A percentile compares a stretch with the other conserved stretches of the same genome.
Conservation (phyloP, 92 coral and sea anemone species). For the Epizoanthus scotinus region DNA sequence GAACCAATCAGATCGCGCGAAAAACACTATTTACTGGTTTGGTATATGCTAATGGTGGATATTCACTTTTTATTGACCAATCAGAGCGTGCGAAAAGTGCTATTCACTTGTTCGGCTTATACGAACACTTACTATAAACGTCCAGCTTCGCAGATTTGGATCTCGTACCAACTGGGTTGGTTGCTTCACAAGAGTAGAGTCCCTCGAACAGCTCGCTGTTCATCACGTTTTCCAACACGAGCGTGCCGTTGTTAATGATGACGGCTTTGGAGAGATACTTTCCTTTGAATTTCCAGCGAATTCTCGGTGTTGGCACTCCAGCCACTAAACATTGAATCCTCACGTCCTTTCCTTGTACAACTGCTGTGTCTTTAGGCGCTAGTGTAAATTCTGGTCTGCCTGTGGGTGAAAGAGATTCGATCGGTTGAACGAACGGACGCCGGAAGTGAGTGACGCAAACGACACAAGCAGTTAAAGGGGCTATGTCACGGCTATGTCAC, state of each 20-base stretch:
- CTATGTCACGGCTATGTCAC: too few species aligned
- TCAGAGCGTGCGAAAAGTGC: too few species aligned
- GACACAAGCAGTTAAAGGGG: too few species aligned
- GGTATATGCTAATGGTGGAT: too few species aligned
- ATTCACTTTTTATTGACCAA: too few species aligned
- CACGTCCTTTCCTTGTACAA: not conserved
- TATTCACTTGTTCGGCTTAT: too few species aligned
- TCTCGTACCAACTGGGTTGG: not conserved
- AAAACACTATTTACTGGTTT: too few species aligned
- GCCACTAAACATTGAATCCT: not conserved
- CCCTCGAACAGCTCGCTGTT: conserved; percentile 19
- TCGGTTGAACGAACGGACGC: too few species aligned
- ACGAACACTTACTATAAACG: conserved; percentile 14
- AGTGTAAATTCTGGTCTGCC: conserved; percentile 12
- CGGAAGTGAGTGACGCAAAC: too few species aligned
- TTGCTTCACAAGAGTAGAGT: conserved; percentile 23
- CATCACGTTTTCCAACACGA: conserved; percentile 10
- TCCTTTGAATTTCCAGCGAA: conserved; percentile 34
- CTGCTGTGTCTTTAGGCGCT: conserved; percentile 3
- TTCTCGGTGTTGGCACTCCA: conserved; percentile 12
- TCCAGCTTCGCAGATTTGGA: conserved; percentile 2
- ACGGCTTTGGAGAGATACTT: not conserved
- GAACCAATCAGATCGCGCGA: too few species aligned
- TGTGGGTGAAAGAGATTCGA: not conserved
- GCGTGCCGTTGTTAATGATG: conserved; percentile 22